These are phyloP conservation scores for Drosophila pegasa DNA, from an alignment of 2,888 invertebrate genomes.

Conservation along the genomic window DNA sequence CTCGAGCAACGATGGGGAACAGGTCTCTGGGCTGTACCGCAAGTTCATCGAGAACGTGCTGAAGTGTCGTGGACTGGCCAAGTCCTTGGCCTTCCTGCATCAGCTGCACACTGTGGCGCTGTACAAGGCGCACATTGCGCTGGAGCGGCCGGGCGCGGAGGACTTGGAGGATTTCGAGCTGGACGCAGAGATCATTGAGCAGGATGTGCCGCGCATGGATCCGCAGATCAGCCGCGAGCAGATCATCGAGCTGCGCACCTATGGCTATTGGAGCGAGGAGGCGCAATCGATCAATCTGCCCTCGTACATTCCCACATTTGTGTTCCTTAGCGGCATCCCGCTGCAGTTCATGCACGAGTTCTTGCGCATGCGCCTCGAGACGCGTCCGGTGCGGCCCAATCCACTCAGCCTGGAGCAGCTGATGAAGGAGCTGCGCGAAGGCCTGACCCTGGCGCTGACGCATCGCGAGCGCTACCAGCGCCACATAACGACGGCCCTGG, in stretches of 20 bases:
- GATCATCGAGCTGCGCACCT: slow-evolving; percentile 85
- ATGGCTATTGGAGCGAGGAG: slow-evolving; percentile 92
- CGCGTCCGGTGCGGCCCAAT: slow-evolving; percentile 92
- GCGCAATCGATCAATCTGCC: slow-evolving; percentile 92
- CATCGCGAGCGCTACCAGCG: slow-evolving; percentile 91
- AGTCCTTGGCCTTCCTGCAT: slow-evolving; percentile 92
- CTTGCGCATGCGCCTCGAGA: slow-evolving; percentile 92
- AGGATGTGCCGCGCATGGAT: slow-evolving; percentile 83
- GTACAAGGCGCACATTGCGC: slow-evolving; percentile 89
- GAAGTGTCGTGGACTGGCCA: slow-evolving; percentile 93
- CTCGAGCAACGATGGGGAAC: slow-evolving; percentile 85
- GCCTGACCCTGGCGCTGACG: slow-evolving; percentile 92
- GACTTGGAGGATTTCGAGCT: slow-evolving; percentile 80
- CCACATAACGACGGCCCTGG: slow-evolving; percentile 87
- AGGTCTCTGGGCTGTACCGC: slow-evolving; percentile 87
- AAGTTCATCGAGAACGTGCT: slow-evolving; percentile 94
- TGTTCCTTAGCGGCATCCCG: slow-evolving; percentile 93
- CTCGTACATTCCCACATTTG: slow-evolving; percentile 93
- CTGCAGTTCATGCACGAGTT: slow-evolving; percentile 97
- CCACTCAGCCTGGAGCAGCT: slow-evolving; percentile 94
- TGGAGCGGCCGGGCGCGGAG: slow-evolving; percentile 86
- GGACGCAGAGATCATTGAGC: slow-evolving; percentile 85
- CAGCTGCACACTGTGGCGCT: slow-evolving; percentile 89
- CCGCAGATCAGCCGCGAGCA: slow-evolving; percentile 83
- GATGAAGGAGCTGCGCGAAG: slow-evolving; percentile 96